These are phyloP conservation scores for Engystomops pustulosus DNA, from an alignment of 2,113 vertebrate genomes.

Conservation along the genomic window DNA sequence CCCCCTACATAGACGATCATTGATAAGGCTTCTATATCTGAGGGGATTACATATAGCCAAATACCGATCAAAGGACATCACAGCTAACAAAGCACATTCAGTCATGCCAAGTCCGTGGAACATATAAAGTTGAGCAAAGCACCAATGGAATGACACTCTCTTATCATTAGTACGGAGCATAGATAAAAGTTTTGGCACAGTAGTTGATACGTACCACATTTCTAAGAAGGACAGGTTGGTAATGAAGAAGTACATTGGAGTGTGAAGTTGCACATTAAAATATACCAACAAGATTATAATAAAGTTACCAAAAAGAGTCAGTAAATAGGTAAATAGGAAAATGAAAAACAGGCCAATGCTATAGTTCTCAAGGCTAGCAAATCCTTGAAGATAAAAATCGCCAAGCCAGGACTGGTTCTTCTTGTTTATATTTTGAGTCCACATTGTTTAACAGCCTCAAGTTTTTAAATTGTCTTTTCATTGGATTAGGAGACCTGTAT, in stretches of 20 bases:
- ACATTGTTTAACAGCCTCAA: not conserved
- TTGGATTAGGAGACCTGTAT: too few relatives aligned
- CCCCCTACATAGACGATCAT: conserved; percentile 51
- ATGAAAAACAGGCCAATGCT: conserved; percentile 10
- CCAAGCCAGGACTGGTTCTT: not conserved
- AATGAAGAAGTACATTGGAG: conserved; percentile 70
- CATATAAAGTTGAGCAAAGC: conserved; percentile 69
- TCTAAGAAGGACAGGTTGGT: conserved; percentile 69
- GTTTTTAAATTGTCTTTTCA: not conserved
- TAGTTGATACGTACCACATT: conserved; percentile 67
- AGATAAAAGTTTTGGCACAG: conserved; percentile 64
- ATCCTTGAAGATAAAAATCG: conserved; percentile 28
- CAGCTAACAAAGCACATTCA: conserved; percentile 67
- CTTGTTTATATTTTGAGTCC: not conserved
- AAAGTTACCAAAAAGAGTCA: conserved; percentile 66
- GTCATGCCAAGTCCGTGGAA: conserved; percentile 68
- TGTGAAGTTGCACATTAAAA: conserved; percentile 62
- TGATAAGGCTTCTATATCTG: conserved; percentile 65
- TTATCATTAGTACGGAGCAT: conserved; percentile 59
- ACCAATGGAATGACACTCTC: conserved; percentile 64
- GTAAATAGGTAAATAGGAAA: conserved; percentile 57
- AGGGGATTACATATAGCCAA: conserved; percentile 69
- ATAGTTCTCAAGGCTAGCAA: conserved; percentile 4
- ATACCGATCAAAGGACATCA: conserved; percentile 70
- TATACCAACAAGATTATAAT: conserved; percentile 63